Base-by-base conservation (phyloP, 2,888 invertebrate genomes). In the Sminthurides aquaticus region DNA sequence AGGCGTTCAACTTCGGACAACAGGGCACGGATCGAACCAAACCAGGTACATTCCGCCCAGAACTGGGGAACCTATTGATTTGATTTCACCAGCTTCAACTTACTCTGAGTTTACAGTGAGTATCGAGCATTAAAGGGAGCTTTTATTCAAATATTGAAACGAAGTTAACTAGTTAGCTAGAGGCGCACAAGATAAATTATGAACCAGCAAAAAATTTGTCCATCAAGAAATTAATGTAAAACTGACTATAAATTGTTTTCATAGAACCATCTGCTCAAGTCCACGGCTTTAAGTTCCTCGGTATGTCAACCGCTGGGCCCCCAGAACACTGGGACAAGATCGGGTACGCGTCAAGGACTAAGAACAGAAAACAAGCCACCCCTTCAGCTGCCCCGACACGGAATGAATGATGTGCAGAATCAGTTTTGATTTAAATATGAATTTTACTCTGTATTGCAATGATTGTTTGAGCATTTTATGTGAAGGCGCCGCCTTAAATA, bases 51-150 rank as follows among this genome's bases (percentile, higher is more conserved):
- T 52, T 52, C 52, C 52, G 5, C 15, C 52, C 52, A 52, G 20
- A 52, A 52, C 27, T 25, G 58, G 26, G 3, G 62, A 49, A 52
- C 48, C 43, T 18, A 43, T 59, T 24, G 60, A 58, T 25, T 20
- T 64, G n/a, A 59, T 64, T 20, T 64, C 64, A 11, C 64, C 58
- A 29, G 64, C 64, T 20, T 58, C 59, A 3, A 58, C 64, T 22
- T 64, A 64, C 49, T 64, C 64, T 28, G 64, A 64, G 28, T 64
- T 64, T 55, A 64, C 64, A 20, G 64, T 64, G 22, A n/a, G n/a
- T n/a, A n/a, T n/a, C n/a, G n/a, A n/a, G n/a, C n/a, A n/a, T n/a
- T n/a, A n/a, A n/a, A n/a, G n/a, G n/a, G n/a, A 63, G 63, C 48
- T 5, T 48, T 27, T 15, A 8, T n/a, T 15, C 25, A 27, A 3